These are phyloP conservation scores for Catamblyrhynchus diadema DNA, from an alignment of 2,797 vertebrate genomes.

Conservation along the genomic window DNA sequence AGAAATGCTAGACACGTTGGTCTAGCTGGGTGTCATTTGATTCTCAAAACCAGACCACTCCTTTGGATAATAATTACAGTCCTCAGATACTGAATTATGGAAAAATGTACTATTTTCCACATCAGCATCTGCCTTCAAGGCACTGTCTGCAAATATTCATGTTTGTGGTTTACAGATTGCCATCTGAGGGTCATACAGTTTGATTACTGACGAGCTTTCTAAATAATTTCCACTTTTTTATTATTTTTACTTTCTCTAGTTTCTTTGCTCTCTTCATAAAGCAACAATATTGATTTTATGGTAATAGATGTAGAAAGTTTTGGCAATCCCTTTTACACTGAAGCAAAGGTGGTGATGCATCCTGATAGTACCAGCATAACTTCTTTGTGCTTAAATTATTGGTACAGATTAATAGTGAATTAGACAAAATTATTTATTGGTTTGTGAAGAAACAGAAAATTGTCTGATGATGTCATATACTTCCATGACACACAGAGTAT, in stretches of 20 bases:
- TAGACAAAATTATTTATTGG: neutral
- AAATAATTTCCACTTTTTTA: neutral
- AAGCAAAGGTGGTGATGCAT: neutral
- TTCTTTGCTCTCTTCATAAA: neutral
- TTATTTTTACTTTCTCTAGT: neutral
- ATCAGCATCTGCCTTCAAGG: neutral
- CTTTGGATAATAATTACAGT: neutral
- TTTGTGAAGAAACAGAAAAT: neutral
- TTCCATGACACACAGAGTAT: neutral
- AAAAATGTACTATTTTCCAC: conserved; percentile 16
- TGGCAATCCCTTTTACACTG: neutral
- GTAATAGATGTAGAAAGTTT: neutral
- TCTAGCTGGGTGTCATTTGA: neutral
- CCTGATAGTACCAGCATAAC: neutral
- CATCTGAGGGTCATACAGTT: neutral
- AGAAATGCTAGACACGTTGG: neutral
- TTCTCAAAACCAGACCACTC: neutral
- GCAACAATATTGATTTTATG: neutral
- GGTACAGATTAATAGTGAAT: neutral
- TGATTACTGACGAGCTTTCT: neutral
- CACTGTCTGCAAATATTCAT: neutral
- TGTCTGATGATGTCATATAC: neutral
- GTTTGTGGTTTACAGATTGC: neutral
- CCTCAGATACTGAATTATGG: neutral
- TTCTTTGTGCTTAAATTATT: neutral